phyloP scores from a whole-genome alignment of 2,888 invertebrate species.

The Thecophora atra region DNA sequence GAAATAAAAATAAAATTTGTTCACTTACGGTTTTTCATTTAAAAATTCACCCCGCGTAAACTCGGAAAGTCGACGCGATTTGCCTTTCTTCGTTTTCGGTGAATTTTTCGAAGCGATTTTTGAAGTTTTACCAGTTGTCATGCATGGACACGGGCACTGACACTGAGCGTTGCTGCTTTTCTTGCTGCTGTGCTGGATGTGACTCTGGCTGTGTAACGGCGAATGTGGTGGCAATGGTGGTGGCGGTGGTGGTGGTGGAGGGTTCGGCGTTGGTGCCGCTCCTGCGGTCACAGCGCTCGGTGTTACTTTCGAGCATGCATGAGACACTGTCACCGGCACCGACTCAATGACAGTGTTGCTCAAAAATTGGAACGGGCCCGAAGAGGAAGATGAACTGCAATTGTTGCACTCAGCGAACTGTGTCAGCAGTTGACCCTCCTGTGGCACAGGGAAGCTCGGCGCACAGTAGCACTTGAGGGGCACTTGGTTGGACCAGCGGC shows the following conservation, averaged over 20 bases:
- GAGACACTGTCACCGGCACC: conserved; percentile 27
- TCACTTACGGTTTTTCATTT: conserved; percentile 67
- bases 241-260: conserved; percentile 34
- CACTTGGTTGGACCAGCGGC: conserved; percentile 59
- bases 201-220: conserved; percentile 9
- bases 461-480: conserved; percentile 54
- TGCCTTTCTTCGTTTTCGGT: conserved; percentile 59
- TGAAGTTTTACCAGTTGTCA: conserved; percentile 25
- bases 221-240: conserved; percentile 12
- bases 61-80: conserved; percentile 67
- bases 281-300: conserved; percentile 30
- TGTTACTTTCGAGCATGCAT: conserved; percentile 50
- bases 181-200: conserved; percentile 20
- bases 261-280: conserved; percentile 8
- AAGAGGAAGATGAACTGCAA: conserved; percentile 25
- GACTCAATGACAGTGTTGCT: conserved; percentile 47
- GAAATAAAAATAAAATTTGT: conserved; percentile 36
- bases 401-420: conserved; percentile 20
- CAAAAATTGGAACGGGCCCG: conserved; percentile 33
- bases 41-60: conserved; percentile 68
- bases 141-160: conserved; percentile 27
- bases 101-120: conserved; percentile 34
- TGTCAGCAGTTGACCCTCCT: neutral
- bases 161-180: conserved; percentile 1
- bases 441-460: conserved; percentile 12